Percentiles rank a stretch among this genome's conserved stretches.
phyloP scores from a whole-genome alignment of 2,888 invertebrate genomes.

The Xestia ashworthii region DNA sequence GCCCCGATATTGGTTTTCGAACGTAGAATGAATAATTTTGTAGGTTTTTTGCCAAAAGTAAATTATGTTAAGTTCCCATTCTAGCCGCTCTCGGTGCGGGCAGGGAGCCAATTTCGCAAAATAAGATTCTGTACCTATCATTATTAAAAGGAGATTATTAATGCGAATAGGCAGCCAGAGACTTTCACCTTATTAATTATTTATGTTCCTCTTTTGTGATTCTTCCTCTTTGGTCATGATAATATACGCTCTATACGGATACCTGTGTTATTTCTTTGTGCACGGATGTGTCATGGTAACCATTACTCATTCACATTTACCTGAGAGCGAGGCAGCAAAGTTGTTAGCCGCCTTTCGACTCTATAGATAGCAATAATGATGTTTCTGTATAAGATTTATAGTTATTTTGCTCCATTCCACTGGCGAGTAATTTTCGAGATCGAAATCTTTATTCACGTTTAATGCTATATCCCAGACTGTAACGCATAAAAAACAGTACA shows the following conservation, averaged over 20 bases:
- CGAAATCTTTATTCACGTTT: conserved; percentile 20
- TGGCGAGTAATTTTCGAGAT: conserved; percentile 37
- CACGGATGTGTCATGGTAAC: conserved; percentile 52
- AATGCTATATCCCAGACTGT: conserved; percentile 9
- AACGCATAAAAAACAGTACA: conserved; percentile 33
- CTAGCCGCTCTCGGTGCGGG: conserved; percentile 58
- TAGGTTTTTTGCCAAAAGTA: conserved; percentile 68
- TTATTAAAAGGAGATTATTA: conserved; percentile 64
- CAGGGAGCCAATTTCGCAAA: conserved; percentile 62
- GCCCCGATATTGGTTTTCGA: conserved; percentile 69
- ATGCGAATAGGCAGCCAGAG: conserved; percentile 44
- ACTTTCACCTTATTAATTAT: conserved; percentile 61
- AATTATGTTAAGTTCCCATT: conserved; percentile 64
- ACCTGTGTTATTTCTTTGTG: conserved; percentile 54
- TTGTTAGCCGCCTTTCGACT: conserved; percentile 42
- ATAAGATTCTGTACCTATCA: conserved; percentile 58
- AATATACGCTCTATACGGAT: conserved; percentile 51
- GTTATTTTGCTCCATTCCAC: conserved; percentile 23
- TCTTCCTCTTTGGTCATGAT: conserved; percentile 52
- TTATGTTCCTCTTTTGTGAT: conserved; percentile 59
- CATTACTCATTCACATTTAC: conserved; percentile 55
- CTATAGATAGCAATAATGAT: conserved; percentile 42
- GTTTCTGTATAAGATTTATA: conserved; percentile 44
- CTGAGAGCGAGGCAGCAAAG: conserved; percentile 40
- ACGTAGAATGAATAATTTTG: conserved; percentile 68